phyloP scores from a whole-genome alignment of 2,888 invertebrate genomes.

The Xylocampa areola region DNA sequence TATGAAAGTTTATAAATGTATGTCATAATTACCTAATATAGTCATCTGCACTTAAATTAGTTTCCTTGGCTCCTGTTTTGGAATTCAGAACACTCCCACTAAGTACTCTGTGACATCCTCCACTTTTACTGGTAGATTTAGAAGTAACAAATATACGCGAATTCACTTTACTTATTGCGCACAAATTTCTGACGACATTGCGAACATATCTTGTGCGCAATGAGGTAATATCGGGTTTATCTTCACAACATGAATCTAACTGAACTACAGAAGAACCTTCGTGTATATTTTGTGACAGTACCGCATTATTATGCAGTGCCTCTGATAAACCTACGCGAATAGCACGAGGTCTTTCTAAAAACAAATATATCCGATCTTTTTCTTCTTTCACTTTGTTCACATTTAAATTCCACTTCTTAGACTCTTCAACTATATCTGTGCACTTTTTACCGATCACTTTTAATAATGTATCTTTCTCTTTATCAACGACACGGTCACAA shows the following conservation, averaged over 20 bases:
- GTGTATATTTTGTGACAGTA: conserved; percentile 63
- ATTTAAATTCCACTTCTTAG: conserved; percentile 83
- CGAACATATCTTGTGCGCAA: conserved; percentile 74
- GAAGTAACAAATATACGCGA: conserved; percentile 69
- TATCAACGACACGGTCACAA: conserved; percentile 38
- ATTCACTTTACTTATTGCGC: conserved; percentile 57
- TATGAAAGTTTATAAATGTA: neutral
- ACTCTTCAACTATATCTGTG: conserved; percentile 76
- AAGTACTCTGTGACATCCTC: conserved; percentile 65
- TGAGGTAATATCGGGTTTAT: conserved; percentile 69
- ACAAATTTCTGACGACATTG: conserved; percentile 73
- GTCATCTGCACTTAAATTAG: conserved; percentile 79
- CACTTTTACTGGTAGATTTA: conserved; percentile 76
- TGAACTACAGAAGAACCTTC: conserved; percentile 52
- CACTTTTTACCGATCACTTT: conserved; percentile 71
- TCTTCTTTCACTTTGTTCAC: conserved; percentile 78
- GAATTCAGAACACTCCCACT: conserved; percentile 91
- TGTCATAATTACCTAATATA: conserved; percentile 80
- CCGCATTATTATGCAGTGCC: conserved; percentile 63
- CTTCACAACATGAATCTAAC: conserved; percentile 69
- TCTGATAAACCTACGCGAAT: conserved; percentile 71
- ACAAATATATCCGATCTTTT: conserved; percentile 86
- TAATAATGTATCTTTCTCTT: conserved; percentile 63
- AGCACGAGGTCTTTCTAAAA: conserved; percentile 81
- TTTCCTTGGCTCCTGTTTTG: conserved; percentile 88